phyloP scores from a whole-genome alignment of 2,888 invertebrate genomes.

The Charanyca ferruginea region DNA sequence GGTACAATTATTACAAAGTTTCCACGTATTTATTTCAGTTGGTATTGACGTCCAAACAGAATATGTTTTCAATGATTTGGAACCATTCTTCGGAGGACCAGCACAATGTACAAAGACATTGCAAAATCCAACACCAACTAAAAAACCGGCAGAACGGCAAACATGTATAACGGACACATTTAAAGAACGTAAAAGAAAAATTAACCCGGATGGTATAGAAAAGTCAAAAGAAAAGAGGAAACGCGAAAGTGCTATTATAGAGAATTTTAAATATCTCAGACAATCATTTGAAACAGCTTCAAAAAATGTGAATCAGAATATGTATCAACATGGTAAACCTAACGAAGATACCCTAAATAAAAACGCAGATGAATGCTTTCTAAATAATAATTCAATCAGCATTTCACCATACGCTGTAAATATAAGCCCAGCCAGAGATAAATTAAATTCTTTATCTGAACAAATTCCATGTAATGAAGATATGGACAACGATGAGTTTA shows the following conservation, averaged over 20 bases:
- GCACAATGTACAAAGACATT: neutral
- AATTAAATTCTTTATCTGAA: slow-evolving; percentile 57
- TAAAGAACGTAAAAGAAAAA: slow-evolving; percentile 81
- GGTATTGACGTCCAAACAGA: slow-evolving; percentile 88
- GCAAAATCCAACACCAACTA: slow-evolving; percentile 32
- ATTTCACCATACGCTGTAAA: neutral
- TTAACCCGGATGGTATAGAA: slow-evolving; percentile 56
- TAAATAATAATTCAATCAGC: neutral
- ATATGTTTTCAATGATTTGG: slow-evolving; percentile 77
- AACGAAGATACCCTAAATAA: neutral
- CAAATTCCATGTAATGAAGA: slow-evolving; percentile 52
- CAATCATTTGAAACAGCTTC: slow-evolving; percentile 76
- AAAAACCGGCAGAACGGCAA: slow-evolving; percentile 65
- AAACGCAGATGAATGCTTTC: neutral
- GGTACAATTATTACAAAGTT: neutral
- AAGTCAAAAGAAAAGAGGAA: slow-evolving; percentile 83
- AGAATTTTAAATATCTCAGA: slow-evolving; percentile 78
- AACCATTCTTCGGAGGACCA: slow-evolving; percentile 49
- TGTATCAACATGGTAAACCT: neutral
- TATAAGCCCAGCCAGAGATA: slow-evolving; percentile 23
- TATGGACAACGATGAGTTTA: slow-evolving; percentile 65
- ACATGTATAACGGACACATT: slow-evolving; percentile 73
- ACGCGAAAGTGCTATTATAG: slow-evolving; percentile 75
- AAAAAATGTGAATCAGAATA: slow-evolving; percentile 66
- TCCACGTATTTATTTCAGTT: slow-evolving; percentile 78